Percentiles rank a stretch among this genome's conserved stretches.
Evolutionary conservation across 2,797 vertebrate species (phyloP).

Genomic region (Fratercula arctica): DNA sequence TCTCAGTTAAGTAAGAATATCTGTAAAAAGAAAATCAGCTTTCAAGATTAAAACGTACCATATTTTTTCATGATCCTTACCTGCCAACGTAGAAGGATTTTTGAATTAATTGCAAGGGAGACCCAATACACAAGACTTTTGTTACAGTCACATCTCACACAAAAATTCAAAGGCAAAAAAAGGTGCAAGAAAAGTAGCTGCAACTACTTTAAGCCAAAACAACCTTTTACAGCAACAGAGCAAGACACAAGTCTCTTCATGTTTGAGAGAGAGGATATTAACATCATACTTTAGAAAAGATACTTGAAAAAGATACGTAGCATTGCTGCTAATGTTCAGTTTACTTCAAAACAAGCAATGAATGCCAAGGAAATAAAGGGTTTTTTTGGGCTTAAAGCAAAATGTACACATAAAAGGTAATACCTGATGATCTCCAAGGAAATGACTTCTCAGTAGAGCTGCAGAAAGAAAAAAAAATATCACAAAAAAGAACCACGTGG

Average conservation of each 20-base stretch:
- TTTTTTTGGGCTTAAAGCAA: background rate
- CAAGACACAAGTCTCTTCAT: background rate
- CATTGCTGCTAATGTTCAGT: background rate
- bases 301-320: background rate
- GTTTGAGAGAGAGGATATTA: background rate
- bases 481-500: conserved; percentile 2
- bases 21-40: background rate
- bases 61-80: background rate
- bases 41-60: background rate
- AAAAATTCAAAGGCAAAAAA: background rate
- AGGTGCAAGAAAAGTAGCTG: background rate
- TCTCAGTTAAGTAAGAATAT: background rate
- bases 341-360: background rate
- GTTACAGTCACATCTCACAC: background rate
- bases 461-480: conserved; percentile 48
- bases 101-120: background rate
- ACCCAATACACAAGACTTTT: background rate
- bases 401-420: conserved; percentile 32
- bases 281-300: background rate
- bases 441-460: conserved; percentile 99
- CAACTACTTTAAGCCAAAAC: background rate
- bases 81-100: background rate
- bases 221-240: background rate
- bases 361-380: background rate
- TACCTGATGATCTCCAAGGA: conserved; percentile 97